Evolutionary conservation across 2,888 invertebrate genomes (phyloP), one percentile per base, ranked within the genome.

Genomic region (Neoaliturus tenellus): DNA sequence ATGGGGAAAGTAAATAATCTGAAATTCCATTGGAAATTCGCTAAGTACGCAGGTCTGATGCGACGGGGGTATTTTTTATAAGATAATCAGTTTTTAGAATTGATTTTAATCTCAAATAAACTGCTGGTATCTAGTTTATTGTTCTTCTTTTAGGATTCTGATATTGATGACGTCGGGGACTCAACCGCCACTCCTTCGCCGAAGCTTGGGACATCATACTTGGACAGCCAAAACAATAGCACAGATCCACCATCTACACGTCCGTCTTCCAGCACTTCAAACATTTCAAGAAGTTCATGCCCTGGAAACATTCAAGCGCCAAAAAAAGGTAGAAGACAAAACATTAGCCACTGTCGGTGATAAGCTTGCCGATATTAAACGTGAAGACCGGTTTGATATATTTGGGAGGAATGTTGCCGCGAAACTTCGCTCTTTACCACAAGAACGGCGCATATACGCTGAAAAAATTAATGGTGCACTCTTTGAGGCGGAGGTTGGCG

Each of bases 321-420:
- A 48, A 62, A 62, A 78, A 78, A 78, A 78, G n/a, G 44, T 28
- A 44, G 78, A 78, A 78, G 78, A 48, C 33, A 78, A 78, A 12
- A 48, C 51, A 48, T 78, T 78, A 39, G 78, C 48, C 48, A 78
- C 51, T 78, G 78, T 78, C 31, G 78, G 48, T 8, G 44, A 48
- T 48, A 78, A 51, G 78, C 48, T 78, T 48, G 48, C 78, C 51
- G 78, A 51, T 48, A 48, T 78, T 48, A 41, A 78, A 48, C 78
- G 44, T 78, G 48, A 78, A 78, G 78, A 78, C 51, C 78, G 25
- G 78, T 78, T 78, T 25, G 78, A 78, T 78, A 48, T 78, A 78
- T 78, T 85, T 62, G 85, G 85, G 23, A 48, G 44, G 23, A 62
- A 85, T 83, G 83, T 85, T 44, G 85, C 85, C n/a, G 85, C 69